phyloP scores from a whole-genome alignment of 2,888 invertebrate genomes.

The Xanthia togata region DNA sequence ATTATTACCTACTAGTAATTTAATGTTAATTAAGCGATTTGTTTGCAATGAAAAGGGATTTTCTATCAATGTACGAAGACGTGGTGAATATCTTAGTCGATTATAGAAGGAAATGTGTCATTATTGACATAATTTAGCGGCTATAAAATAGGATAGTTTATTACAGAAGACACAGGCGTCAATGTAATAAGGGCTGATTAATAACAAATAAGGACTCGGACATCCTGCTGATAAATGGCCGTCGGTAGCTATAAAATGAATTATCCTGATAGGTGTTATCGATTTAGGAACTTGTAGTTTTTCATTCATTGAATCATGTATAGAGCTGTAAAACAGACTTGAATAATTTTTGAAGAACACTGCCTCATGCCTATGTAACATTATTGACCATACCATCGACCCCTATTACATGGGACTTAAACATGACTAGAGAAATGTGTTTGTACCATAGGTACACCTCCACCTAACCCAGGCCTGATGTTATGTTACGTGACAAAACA shows the following conservation, averaged over 20 bases:
- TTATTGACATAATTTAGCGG: slow-evolving; percentile 19
- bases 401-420: too few species aligned
- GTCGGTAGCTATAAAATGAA: not conserved
- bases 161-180: slow-evolving; percentile 11
- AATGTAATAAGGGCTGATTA: slow-evolving; percentile 18
- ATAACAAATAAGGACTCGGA: slow-evolving; percentile 9
- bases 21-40: slow-evolving; percentile 59
- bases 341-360: not conserved
- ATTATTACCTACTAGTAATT: slow-evolving; percentile 41
- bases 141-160: slow-evolving; percentile 33
- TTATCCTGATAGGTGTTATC: not conserved
- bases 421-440: too few species aligned
- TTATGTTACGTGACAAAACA: not conserved
- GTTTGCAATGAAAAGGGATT: slow-evolving; percentile 55
- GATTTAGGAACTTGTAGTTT: not conserved
- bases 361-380: too few species aligned
- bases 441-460: too few species aligned
- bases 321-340: not conserved
- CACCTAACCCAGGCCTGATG: too few species aligned
- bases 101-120: slow-evolving; percentile 34
- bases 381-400: too few species aligned
- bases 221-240: slow-evolving; percentile 12
- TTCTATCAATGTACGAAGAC: slow-evolving; percentile 47
- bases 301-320: not conserved
- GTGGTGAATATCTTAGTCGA: slow-evolving; percentile 37